Base-by-base conservation (phyloP, 1,140 invertebrate species). In the Panagrolaimus sp. region DNA sequence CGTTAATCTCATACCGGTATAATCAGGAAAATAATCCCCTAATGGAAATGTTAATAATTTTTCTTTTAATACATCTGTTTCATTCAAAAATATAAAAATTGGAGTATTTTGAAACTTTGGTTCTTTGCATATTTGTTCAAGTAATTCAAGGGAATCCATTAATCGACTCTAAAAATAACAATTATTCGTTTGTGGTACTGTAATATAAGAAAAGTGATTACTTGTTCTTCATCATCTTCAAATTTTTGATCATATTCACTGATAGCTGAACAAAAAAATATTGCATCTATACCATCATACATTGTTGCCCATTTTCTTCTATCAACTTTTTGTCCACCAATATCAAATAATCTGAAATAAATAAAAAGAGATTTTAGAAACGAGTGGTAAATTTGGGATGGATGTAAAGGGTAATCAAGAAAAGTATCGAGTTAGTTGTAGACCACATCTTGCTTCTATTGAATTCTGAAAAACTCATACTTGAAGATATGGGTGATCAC, bases 11-110 rank as follows among this genome's bases (percentile, higher is more conserved):
- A 57, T 68, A 31, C 82, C 82, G 42, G 70, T 73, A 66, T 82
- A 86, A 63, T 86, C 85, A 68, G 83, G 81, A 75, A 86, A 86
- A 71, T 84, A 86, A 65, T 84, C 79, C 14, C 74, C 84, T 1
- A 86, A 74, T 4, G 82, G 76, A 31, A 84, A 84, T 65, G 82
- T 83, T 64, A 79, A 80, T 53, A 86, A 84, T 75, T 86, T 86
- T 61, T 85, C 84, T 65, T 84, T 83, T 75, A 86, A 86, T 53
- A 86, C 73, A 73, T 86, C 85, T 67, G 85, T 84, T 62, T 86
- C 86, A 77, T 86, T 86, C 9, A 86, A 74, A 75, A 86, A 86
- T 9, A 86, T 78, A 48, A 87, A 86, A 42, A 87, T 85, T 9
- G 85, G 85, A 7, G 85, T 86, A 64, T 86, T 16, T 14, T 43